Evolutionary conservation across 1,140 invertebrate genomes (phyloP).

Genomic region (Andricus grossulariae): DNA sequence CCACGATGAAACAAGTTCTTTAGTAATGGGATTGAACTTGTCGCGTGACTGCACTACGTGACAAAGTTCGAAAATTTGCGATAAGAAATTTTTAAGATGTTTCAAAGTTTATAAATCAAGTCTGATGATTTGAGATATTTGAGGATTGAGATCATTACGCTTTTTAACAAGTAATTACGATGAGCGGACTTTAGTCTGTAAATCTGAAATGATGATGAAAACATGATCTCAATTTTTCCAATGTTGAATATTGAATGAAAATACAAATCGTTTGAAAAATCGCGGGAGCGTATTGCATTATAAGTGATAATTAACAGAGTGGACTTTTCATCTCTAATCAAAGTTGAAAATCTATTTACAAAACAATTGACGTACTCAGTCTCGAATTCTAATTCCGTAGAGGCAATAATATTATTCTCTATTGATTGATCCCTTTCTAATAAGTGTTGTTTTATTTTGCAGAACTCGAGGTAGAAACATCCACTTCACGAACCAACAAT

Average conservation of each 20-base stretch:
- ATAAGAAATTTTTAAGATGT: neutral
- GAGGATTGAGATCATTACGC: neutral
- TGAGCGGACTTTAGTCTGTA: neutral
- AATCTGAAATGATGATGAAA: neutral
- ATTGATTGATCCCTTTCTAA: slow-evolving; percentile 28
- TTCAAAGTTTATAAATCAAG: neutral
- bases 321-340: neutral
- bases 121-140: too few species aligned
- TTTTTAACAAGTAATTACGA: neutral
- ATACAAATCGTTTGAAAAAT: too few species aligned
- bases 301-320: neutral
- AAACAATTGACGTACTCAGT: neutral
- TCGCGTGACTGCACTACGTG: neutral
- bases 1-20: neutral
- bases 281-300: too few species aligned
- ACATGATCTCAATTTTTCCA: neutral
- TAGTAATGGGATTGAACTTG: neutral
- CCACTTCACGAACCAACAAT: slow-evolving; percentile 86
- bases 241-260: neutral
- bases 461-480: slow-evolving; percentile 90
- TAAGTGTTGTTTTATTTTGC: slow-evolving; percentile 53
- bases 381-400: neutral
- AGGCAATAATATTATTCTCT: neutral
- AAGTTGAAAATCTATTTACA: neutral
- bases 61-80: neutral